phyloP scores from a whole-genome alignment of 2,797 vertebrate species.

The Gymnothorax javanicus region DNA sequence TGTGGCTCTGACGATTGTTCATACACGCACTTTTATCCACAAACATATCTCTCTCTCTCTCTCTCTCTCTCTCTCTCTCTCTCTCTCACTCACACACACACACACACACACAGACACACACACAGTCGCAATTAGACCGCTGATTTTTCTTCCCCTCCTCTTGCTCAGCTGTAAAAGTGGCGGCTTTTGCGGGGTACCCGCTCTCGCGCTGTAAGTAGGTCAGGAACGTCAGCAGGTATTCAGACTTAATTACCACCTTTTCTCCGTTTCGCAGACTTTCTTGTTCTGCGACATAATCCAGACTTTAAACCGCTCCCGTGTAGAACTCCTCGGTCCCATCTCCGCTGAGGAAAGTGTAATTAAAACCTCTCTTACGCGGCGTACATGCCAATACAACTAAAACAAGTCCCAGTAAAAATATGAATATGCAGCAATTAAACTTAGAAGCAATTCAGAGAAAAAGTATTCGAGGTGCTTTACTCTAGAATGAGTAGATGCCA shows the following conservation, averaged over 20 bases:
- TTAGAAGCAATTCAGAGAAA: conserved; percentile 32
- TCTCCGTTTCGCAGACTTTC: not conserved
- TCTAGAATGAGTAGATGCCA: conserved; percentile 7
- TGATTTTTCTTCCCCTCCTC: not conserved
- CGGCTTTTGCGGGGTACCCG: conserved; percentile 48
- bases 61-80: not conserved
- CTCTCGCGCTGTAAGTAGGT: conserved; percentile 34
- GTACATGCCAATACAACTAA: conserved; percentile 51
- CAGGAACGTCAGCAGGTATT: conserved; percentile 58
- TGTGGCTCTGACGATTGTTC: not conserved
- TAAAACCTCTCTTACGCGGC: conserved; percentile 45
- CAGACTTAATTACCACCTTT: conserved; percentile 30
- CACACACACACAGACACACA: not conserved
- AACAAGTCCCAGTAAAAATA: conserved; percentile 58
- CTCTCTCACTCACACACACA: not conserved
- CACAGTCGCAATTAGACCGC: not conserved
- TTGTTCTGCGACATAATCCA: conserved; percentile 30
- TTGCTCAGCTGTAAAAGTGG: conserved; percentile 37
- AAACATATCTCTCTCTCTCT: not conserved
- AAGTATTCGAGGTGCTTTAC: conserved; percentile 46
- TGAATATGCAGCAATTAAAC: conserved; percentile 58
- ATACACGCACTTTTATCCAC: not conserved
- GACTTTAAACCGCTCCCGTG: conserved; percentile 32
- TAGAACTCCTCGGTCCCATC: conserved; percentile 41
- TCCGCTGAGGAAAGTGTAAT: conserved; percentile 42